A percentile compares a stretch with the other conserved stretches of the same genome.
Conservation (phyloP, 2,888 invertebrate genomes). For the Hyles lineata region DNA sequence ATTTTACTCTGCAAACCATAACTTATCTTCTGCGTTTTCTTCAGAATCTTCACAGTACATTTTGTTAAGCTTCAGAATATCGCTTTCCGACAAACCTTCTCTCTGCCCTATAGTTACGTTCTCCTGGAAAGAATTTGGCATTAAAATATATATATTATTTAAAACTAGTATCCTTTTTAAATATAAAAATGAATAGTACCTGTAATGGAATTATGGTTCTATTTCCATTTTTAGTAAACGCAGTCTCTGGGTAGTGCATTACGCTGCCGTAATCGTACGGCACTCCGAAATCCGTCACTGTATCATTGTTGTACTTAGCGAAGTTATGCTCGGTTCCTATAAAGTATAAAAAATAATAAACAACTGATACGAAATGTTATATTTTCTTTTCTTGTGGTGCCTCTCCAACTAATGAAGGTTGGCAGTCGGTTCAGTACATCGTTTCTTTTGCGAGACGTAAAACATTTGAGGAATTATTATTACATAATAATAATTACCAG, state of each 20-base stretch:
- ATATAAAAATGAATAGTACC: constrained; percentile 48
- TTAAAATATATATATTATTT: background rate
- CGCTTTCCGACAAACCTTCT: constrained; percentile 69
- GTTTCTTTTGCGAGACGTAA: too few species aligned
- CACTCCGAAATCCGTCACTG: constrained; percentile 87
- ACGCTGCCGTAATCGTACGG: constrained; percentile 89
- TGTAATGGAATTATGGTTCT: constrained; percentile 86
- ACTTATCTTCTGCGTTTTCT: background rate
- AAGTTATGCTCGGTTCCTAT: constrained; percentile 86
- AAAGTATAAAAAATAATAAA: constrained; percentile 32
- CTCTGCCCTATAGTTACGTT: constrained; percentile 71
- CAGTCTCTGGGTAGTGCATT: constrained; percentile 89
- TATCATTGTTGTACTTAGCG: constrained; percentile 87
- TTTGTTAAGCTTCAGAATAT: constrained; percentile 69
- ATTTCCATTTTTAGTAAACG: constrained; percentile 88
- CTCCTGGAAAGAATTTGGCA: constrained; percentile 52
- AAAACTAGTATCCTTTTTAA: background rate
- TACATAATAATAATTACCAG: constrained; percentile 68
- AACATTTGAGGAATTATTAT: background rate
- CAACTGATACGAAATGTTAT: background rate
- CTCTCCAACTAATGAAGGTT: too few species aligned
- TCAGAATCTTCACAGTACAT: constrained; percentile 69
- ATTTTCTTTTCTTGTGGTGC: too few species aligned
- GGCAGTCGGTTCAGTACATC: too few species aligned
- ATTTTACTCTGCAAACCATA: background rate